phyloP scores from a whole-genome alignment of 2,888 invertebrate species.

The Hololepta plana region DNA sequence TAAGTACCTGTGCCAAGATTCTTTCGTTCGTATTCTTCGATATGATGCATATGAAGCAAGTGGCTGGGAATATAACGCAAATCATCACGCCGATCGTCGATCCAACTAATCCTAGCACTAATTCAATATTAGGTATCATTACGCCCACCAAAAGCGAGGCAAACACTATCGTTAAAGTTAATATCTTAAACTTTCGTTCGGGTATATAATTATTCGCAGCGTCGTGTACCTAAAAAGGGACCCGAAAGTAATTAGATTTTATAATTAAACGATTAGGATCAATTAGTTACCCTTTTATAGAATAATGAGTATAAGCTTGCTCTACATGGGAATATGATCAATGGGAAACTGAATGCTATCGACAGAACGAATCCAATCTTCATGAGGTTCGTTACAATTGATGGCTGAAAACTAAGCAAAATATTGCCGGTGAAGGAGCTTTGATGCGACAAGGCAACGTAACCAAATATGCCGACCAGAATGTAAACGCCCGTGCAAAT shows the following conservation, averaged over 20 bases:
- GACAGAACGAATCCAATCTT: conserved; percentile 91
- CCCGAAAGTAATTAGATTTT: not conserved
- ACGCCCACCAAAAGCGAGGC: conserved; percentile 65
- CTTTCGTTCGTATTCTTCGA: conserved; percentile 72
- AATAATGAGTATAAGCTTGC: conserved; percentile 84
- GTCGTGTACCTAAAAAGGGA: conserved; percentile 30
- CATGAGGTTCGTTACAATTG: conserved; percentile 70
- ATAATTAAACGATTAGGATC: not conserved
- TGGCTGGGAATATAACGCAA: conserved; percentile 82
- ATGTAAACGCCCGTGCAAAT: conserved; percentile 84
- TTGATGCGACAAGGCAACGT: conserved; percentile 64
- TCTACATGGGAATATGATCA: conserved; percentile 91
- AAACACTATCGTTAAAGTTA: conserved; percentile 65
- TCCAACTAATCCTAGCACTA: conserved; percentile 85
- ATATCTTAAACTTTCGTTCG: conserved; percentile 59
- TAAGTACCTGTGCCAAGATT: conserved; percentile 55
- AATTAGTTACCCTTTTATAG: conserved; percentile 51
- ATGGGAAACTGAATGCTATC: conserved; percentile 88
- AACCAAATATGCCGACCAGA: conserved; percentile 79
- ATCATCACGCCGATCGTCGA: conserved; percentile 90
- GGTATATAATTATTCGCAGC: conserved; percentile 57
- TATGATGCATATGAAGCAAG: conserved; percentile 72
- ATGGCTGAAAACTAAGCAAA: conserved; percentile 67
- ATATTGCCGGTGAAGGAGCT: conserved; percentile 68
- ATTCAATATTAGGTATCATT: conserved; percentile 82